These are phyloP conservation scores for Drosophila heteroneura DNA, from an alignment of 2,888 invertebrate species.

Conservation along the genomic window DNA sequence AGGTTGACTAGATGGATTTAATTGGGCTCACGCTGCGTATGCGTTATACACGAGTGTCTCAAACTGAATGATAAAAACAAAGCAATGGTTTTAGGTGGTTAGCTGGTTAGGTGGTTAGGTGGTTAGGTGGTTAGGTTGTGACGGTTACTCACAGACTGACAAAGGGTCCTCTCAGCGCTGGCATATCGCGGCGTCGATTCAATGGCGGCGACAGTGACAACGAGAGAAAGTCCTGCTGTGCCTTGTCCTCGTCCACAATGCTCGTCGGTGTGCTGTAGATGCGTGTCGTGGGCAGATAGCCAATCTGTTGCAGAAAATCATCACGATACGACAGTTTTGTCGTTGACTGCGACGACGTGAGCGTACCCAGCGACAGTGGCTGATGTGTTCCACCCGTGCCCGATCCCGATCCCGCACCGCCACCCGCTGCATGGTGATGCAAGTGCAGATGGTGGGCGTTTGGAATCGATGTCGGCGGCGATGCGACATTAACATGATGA, in stretches of 20 bases:
- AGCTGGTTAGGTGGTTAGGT: neutral
- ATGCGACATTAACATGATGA: conserved; percentile 48
- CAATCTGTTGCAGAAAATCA: conserved; percentile 85
- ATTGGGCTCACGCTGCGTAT: conserved; percentile 41
- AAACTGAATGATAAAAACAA: conserved; percentile 17
- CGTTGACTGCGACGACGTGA: conserved; percentile 83
- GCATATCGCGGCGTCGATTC: conserved; percentile 85
- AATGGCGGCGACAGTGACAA: conserved; percentile 85
- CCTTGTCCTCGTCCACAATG: conserved; percentile 83
- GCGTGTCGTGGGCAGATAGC: conserved; percentile 84
- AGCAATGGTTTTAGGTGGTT: conserved; percentile 11
- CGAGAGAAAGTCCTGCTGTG: conserved; percentile 85
- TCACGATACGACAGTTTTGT: conserved; percentile 84
- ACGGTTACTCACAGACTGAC: conserved; percentile 85
- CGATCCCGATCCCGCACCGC: conserved; percentile 8
- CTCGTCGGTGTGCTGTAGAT: conserved; percentile 83
- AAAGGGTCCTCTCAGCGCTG: conserved; percentile 84
- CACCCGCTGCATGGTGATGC: conserved; percentile 63
- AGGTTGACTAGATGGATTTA: conserved; percentile 42
- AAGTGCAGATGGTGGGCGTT: conserved; percentile 73
- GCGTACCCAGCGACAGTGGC: conserved; percentile 65
- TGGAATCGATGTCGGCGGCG: conserved; percentile 36
- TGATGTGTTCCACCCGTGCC: conserved; percentile 45
- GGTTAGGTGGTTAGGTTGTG: neutral
- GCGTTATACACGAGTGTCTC: conserved; percentile 8